Evolutionary conservation across 2,113 vertebrate species (phyloP), one percentile per base, ranked within the genome.

Genomic region (Pipa parva): DNA sequence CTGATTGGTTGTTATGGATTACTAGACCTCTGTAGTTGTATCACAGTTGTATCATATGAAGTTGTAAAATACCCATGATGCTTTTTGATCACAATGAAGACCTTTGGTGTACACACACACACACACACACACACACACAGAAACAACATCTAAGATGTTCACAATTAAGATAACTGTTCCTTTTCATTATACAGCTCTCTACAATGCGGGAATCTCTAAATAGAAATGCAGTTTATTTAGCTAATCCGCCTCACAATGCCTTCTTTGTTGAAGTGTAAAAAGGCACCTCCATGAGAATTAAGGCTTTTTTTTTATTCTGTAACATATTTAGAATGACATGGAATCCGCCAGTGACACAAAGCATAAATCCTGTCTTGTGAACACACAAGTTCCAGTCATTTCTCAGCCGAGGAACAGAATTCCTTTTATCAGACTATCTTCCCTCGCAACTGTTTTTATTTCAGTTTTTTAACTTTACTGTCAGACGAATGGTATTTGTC

Each of bases 401-500:
- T 76, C 78, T 82, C 77, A 78, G 78, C 63, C 71, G 78, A 78
- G 69, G 65, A 52, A 63, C 70, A 79, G 77, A 59, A 78, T 71
- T 71, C 77, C 85, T 88, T 89, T 88, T 78, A 88, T 88, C 84
- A 68, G 59, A 75, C 70, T 73, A 77, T 17, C 45, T 59, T 74
- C 73, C 79, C 78, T 54, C 74, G 21, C 10, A 72, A 1, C 80
- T 81, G 79, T 74, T 87, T 84, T 83, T 59, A 75, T 84, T 83
- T 87, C 81, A 80, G 79, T 79, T 46, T n/a, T n/a, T 69, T 71
- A 70, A 60, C 80, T 78, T 84, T 79, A 77, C 84, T 88, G 83
- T 75, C 64, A 3, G 78, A 73, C 86, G 85, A 84, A 86, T 80
- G 87, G 81, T 74, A 63, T 84, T 78, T 86, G 86, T 90, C 85